These are phyloP conservation scores for Drosophila pruinosa DNA, from an alignment of 1,140 invertebrate species.

Conservation along the genomic window DNA sequence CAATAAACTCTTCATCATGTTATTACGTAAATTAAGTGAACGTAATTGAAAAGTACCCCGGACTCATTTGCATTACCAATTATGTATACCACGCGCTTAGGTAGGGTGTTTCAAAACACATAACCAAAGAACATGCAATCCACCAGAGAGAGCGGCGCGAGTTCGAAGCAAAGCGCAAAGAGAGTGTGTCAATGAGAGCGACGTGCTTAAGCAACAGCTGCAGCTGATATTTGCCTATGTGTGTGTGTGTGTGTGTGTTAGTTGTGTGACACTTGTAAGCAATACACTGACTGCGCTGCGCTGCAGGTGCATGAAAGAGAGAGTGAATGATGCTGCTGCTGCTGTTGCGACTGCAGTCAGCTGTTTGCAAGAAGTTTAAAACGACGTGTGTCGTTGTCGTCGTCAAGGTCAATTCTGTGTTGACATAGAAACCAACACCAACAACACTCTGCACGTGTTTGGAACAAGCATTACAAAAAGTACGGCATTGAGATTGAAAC, in stretches of 20 bases:
- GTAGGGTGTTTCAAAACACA: conserved; percentile 9
- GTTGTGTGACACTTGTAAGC: conserved; percentile 35
- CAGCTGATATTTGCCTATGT: conserved; percentile 15
- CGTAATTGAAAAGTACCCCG: too few species aligned
- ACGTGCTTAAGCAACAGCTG: conserved; percentile 41
- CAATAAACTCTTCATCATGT: too few species aligned
- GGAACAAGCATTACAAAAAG: conserved; percentile 34
- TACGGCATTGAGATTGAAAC: conserved; percentile 54
- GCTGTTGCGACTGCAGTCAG: conserved; percentile 45
- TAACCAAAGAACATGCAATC: conserved; percentile 4
- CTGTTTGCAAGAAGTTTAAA: conserved; percentile 48
- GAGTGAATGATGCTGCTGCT: conserved; percentile 11
- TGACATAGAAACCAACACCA: conserved; percentile 72
- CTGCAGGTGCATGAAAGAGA: conserved; percentile 22
- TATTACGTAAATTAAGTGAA: not conserved
- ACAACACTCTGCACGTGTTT: conserved; percentile 23
- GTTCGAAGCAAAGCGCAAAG: not conserved
- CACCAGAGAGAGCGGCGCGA: not conserved
- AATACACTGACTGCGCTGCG: conserved; percentile 14
- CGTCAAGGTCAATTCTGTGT: conserved; percentile 72
- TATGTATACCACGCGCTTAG: not conserved
- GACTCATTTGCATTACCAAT: not conserved
- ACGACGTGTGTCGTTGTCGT: conserved; percentile 25
- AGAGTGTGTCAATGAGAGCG: conserved; percentile 20
- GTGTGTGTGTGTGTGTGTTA: not conserved